phyloP scores from a whole-genome alignment of 2,113 vertebrate species.

The Clarias gariepinus region DNA sequence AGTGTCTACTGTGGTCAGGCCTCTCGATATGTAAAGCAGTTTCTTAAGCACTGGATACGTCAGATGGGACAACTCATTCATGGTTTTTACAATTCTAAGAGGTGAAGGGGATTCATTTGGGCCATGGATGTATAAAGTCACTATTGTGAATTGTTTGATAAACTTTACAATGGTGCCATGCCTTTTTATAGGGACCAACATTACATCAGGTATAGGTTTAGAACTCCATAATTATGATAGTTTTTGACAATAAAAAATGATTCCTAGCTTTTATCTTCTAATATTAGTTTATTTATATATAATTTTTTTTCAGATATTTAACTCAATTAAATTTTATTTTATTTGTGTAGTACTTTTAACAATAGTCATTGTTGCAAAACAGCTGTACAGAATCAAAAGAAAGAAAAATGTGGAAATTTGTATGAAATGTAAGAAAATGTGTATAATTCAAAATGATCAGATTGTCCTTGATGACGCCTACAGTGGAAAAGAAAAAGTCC shows the following conservation, averaged over 20 bases:
- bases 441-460: no score
- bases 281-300: neutral
- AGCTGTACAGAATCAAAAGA: no score
- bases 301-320: neutral
- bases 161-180: no score
- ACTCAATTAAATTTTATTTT: no score
- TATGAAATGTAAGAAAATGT: no score
- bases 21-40: neutral
- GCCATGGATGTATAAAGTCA: neutral
- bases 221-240: neutral
- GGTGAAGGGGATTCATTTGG: slow-evolving; percentile 20
- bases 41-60: slow-evolving; percentile 18
- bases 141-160: no score
- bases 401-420: no score
- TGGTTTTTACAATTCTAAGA: neutral
- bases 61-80: slow-evolving; percentile 7
- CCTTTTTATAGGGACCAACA: neutral
- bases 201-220: neutral
- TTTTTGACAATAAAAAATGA: neutral
- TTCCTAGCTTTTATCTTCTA: neutral
- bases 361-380: no score
- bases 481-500: no score
- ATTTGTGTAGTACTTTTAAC: no score
- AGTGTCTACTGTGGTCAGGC: slow-evolving; percentile 42
- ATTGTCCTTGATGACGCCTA: no score